Conservation (phyloP, 2,888 invertebrate species). For the Dynastes tityus region DNA sequence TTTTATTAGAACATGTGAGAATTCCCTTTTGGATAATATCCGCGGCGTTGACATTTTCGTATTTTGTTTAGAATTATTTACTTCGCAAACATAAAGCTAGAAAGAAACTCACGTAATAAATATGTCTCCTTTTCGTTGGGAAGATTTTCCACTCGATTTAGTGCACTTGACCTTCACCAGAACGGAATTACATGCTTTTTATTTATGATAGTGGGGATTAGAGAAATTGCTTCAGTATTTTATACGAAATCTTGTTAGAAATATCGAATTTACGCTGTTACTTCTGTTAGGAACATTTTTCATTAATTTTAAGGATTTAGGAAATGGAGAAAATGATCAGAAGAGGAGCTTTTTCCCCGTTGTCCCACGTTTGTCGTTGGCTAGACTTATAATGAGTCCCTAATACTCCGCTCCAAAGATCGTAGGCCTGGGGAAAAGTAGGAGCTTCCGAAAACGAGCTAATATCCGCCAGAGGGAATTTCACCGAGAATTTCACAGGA, state of each 20-base stretch:
- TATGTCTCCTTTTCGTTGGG: background rate
- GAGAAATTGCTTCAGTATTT: background rate
- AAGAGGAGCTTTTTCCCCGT: no score
- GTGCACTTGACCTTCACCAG: background rate
- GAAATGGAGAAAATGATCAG: no score
- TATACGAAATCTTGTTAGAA: background rate
- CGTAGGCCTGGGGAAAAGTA: no score
- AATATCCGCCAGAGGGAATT: no score
- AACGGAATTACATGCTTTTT: background rate
- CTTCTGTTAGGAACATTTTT: no score
- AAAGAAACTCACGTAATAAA: background rate
- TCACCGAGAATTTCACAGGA: no score
- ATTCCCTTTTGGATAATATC: background rate
- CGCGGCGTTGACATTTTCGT: background rate
- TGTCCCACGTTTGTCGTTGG: no score
- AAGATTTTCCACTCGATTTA: slow-evolving; percentile 3
- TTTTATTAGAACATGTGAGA: background rate
- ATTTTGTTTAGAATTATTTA: background rate
- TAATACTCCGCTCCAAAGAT: no score
- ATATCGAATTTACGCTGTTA: no score
- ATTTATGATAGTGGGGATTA: background rate
- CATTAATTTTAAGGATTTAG: no score
- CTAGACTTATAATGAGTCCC: no score
- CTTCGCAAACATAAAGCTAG: background rate
- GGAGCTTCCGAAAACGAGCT: no score